Base-by-base conservation (phyloP, 2,797 vertebrate species). In the Gymnodraco acuticeps region DNA sequence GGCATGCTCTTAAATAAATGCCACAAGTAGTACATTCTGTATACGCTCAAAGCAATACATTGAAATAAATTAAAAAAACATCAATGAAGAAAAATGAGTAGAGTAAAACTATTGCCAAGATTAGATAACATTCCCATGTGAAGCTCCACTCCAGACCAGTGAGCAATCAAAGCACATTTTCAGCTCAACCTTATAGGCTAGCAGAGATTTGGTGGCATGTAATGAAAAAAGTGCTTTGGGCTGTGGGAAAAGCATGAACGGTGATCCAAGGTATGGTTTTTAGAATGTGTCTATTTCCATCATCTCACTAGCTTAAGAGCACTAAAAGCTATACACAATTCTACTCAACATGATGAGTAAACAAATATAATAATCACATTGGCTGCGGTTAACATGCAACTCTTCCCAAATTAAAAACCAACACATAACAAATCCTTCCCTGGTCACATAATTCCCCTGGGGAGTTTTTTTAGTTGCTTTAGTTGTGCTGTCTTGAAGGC, bases 111-210 rank as follows among this genome's bases (percentile, higher is more conserved):
- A 55, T 38, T 51, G 17, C 23, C 3, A 38, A 13, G 10, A 72
- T 47, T 10, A 41, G 1, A 10, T 16, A 0, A 38, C 11, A 41
- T 45, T 23, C 17, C 54, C 15, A 31, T 27, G 17, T 75, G 73
- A 46, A 69, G 65, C 75, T 66, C 52, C 59, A 75, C 82, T 80
- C 48, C 69, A 66, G 77, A 73, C 64, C 68, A 78, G 68, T 50
- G 61, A 60, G 76, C 88, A 89, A 88, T 91, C 89, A 88, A 77
- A 80, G 73, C 23, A 27, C 23, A 27, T 27, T 5, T 27, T 27
- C 38, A 43, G 51, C 62, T 81, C 64, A 70, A 14, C 52, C 60
- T 51, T 16, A 31, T 81, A 54, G 45, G 70, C 59, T 9, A 20
- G 16, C 16, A 6, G 20, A 58, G 67, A 38, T 41, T 64, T 31